phyloP scores from a whole-genome alignment of 1,140 invertebrate genomes.

The Drosophila pallidifrons region DNA sequence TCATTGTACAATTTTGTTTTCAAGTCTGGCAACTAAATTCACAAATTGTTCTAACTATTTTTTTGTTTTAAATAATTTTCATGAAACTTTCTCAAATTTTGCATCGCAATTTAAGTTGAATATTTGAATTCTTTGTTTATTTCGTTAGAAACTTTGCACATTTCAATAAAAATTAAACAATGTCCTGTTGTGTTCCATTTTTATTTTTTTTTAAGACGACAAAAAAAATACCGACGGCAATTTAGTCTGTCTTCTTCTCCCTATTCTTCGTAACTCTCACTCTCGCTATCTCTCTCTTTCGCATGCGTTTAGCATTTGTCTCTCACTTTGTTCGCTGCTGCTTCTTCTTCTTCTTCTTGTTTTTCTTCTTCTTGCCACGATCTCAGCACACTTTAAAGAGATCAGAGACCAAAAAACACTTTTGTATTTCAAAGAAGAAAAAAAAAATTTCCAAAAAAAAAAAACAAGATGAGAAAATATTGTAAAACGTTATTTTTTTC shows the following conservation, averaged over 20 bases:
- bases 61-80: too few species aligned
- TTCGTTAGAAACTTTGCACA: too few species aligned
- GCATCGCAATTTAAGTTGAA: too few species aligned
- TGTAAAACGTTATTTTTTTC: conserved; percentile 1
- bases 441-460: not conserved
- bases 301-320: too few species aligned
- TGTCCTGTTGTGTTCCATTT: too few species aligned
- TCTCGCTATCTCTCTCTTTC: not conserved
- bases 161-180: too few species aligned
- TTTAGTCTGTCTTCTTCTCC: not conserved
- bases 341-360: not conserved
- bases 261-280: not conserved
- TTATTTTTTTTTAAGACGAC: too few species aligned
- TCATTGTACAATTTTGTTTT: too few species aligned
- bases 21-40: too few species aligned
- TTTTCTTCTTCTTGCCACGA: not conserved
- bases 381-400: not conserved
- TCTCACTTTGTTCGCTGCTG: not conserved
- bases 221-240: conserved; percentile 14
- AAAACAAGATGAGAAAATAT: not conserved
- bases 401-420: not conserved
- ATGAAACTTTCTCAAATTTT: too few species aligned
- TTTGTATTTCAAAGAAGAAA: not conserved
- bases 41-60: too few species aligned
- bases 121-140: too few species aligned